These are phyloP conservation scores for Cyanoliseus patagonus DNA, from an alignment of 2,113 vertebrate species.

Conservation along the genomic window DNA sequence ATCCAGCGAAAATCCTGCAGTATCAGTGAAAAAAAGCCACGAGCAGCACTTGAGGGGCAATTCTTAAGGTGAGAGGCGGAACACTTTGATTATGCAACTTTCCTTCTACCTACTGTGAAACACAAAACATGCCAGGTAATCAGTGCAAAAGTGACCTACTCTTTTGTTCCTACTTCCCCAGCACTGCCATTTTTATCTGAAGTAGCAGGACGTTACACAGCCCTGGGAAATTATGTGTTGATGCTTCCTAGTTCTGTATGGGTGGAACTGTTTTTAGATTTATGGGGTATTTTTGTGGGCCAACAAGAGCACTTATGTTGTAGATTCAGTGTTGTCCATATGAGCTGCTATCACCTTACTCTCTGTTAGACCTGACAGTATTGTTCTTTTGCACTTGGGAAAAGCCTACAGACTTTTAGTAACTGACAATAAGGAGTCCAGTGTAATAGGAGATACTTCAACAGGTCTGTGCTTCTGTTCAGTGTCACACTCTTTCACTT, in stretches of 20 bases:
- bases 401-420: not conserved
- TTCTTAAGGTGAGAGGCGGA: not conserved
- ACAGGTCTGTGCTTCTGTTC: not conserved
- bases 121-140: not conserved
- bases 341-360: not conserved
- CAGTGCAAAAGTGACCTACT: not conserved
- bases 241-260: not conserved
- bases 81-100: not conserved
- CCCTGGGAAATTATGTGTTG: not conserved
- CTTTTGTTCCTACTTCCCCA: not conserved
- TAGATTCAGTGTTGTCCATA: not conserved
- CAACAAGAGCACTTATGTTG: not conserved
- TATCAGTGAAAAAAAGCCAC: not conserved
- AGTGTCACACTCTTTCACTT: not conserved
- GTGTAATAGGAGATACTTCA: not conserved
- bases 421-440: not conserved
- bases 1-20: not conserved
- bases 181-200: not conserved
- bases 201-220: not conserved
- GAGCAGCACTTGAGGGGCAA: not conserved
- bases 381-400: not conserved
- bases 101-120: not conserved
- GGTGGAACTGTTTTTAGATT: not conserved
- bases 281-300: fast-evolving
- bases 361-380: not conserved